These are phyloP conservation scores for Datnioides undecimradiatus DNA, from an alignment of 2,113 vertebrate genomes.

Conservation along the genomic window DNA sequence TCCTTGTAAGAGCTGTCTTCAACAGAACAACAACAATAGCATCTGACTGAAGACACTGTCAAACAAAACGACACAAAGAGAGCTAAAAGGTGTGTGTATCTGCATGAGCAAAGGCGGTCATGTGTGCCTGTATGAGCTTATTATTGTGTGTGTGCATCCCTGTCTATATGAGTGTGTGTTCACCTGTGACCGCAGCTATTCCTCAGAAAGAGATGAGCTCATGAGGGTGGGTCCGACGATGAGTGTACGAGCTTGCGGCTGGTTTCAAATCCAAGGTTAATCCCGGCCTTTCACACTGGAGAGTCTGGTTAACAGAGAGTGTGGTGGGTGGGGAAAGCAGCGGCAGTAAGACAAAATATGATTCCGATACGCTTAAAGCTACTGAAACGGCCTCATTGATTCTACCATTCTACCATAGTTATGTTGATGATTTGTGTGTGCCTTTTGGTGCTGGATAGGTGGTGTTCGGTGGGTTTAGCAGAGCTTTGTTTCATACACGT, in stretches of 20 bases:
- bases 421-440: neutral
- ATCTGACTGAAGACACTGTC: slow-evolving; percentile 54
- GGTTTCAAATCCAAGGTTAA: slow-evolving; percentile 81
- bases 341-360: slow-evolving; percentile 17
- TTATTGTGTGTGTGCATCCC: slow-evolving; percentile 47
- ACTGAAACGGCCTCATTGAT: too few species aligned
- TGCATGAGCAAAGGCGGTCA: slow-evolving; percentile 30
- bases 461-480: neutral
- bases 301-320: slow-evolving; percentile 62
- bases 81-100: slow-evolving; percentile 36
- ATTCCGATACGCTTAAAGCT: too few species aligned
- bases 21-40: slow-evolving; percentile 70
- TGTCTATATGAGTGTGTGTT: slow-evolving; percentile 62
- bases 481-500: neutral
- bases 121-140: slow-evolving; percentile 29
- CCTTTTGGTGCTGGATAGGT: neutral
- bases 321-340: slow-evolving; percentile 58
- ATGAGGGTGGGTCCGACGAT: slow-evolving; percentile 66
- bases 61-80: slow-evolving; percentile 49
- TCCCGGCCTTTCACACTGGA: slow-evolving; percentile 76
- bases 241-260: slow-evolving; percentile 56
- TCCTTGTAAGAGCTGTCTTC: slow-evolving; percentile 46
- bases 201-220: slow-evolving; percentile 71
- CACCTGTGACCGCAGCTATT: slow-evolving; percentile 72
- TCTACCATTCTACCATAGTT: too few species aligned